Percentiles rank a stretch among this genome's conserved stretches.
These are phyloP conservation scores for Drosophila punjabiensis DNA, from an alignment of 1,140 invertebrate genomes.

Conservation along the genomic window DNA sequence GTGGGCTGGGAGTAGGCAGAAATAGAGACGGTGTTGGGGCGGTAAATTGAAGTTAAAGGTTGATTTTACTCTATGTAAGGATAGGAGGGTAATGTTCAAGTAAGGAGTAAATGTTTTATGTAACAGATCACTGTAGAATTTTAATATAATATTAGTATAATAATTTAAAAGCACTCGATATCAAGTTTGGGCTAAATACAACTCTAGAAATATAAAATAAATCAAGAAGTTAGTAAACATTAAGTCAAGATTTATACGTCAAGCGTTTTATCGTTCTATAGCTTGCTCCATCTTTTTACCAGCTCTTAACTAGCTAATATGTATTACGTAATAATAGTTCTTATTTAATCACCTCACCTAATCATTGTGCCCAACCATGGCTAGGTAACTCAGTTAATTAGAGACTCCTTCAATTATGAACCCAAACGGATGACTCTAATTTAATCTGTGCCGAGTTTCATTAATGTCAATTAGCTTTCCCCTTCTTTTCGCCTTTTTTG, in stretches of 20 bases:
- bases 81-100: not conserved
- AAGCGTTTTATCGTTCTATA: not conserved
- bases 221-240: not conserved
- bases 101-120: too few relatives aligned
- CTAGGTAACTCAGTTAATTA: conserved; percentile 25
- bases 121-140: not conserved
- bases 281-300: not conserved
- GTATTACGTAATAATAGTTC: not conserved
- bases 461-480: conserved; percentile 45
- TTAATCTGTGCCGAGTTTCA: conserved; percentile 25
- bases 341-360: conserved; percentile 24
- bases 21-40: not conserved
- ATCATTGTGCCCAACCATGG: conserved; percentile 14
- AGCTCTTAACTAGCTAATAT: not conserved
- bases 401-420: conserved; percentile 4
- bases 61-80: not conserved
- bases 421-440: conserved; percentile 28
- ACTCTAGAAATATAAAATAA: not conserved
- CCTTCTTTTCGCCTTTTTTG: conserved; percentile 13
- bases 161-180: too few relatives aligned
- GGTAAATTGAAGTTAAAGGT: conserved; percentile 15
- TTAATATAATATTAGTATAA: not conserved
- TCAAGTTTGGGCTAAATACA: not conserved
- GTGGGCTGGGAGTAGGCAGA: conserved; percentile 31
- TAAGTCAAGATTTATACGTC: too few relatives aligned